Conservation (phyloP, 92 coral and sea anemone species). For the Parazoanthus atlanticus region DNA sequence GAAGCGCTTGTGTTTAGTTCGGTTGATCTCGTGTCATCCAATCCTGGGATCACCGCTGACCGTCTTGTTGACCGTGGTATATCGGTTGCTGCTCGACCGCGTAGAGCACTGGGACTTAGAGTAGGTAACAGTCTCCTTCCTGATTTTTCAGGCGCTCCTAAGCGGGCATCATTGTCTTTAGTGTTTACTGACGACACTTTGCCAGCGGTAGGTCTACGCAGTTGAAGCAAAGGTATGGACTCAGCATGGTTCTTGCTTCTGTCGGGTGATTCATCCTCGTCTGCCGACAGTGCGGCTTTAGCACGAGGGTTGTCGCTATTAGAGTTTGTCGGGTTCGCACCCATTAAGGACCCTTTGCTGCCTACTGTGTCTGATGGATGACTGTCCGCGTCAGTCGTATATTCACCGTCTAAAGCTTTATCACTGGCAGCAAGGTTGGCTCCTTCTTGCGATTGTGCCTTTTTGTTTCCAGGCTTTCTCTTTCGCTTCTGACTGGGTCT, state of each 20-base stretch:
- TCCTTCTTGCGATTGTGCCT: constrained; percentile 36
- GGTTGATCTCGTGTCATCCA: background rate
- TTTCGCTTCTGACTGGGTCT: constrained; percentile 64
- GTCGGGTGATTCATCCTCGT: constrained; percentile 39
- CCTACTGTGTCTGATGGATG: constrained; percentile 43
- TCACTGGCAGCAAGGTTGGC: constrained; percentile 58
- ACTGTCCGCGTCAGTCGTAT: constrained; percentile 84
- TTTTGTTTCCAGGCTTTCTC: constrained; percentile 56
- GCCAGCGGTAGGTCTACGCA: background rate
- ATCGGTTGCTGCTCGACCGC: constrained; percentile 12
- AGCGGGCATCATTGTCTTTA: background rate
- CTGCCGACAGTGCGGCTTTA: constrained; percentile 13
- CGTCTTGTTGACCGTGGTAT: background rate
- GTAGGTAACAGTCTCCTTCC: constrained; percentile 25
- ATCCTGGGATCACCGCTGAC: background rate
- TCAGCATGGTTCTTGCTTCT: constrained; percentile 7
- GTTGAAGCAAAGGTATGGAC: constrained; percentile 14
- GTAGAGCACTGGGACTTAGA: background rate
- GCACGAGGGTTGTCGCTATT: constrained; percentile 22
- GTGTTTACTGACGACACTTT: background rate
- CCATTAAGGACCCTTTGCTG: constrained; percentile 8
- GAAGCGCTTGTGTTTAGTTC: constrained; percentile 2
- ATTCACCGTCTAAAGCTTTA: constrained; percentile 50
- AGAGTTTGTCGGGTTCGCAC: constrained; percentile 34
- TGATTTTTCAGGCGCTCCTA: constrained; percentile 7